Evolutionary conservation across 2,113 vertebrate species (phyloP).

Genomic region (Andinoacara biseriatus): DNA sequence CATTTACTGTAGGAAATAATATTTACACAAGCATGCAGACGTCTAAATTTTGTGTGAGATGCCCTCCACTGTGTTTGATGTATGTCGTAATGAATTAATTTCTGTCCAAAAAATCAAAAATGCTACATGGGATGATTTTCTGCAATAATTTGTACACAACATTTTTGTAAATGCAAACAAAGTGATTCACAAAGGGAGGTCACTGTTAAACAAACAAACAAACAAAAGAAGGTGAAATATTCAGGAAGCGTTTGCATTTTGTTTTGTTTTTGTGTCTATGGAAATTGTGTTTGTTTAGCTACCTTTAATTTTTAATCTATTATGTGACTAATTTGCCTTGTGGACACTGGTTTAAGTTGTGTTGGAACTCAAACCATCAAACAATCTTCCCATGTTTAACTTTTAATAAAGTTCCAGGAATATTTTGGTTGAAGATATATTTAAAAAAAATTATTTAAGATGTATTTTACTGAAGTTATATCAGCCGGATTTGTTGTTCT

Average conservation of each 20-base stretch:
- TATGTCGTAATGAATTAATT: neutral
- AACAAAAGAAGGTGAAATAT: no score
- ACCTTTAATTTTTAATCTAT: neutral
- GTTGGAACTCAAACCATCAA: neutral
- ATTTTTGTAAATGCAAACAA: neutral
- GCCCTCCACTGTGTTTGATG: slow-evolving; percentile 10
- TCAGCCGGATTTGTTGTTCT: neutral
- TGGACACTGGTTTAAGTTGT: neutral
- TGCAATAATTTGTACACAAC: neutral
- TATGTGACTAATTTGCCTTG: neutral
- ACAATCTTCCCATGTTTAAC: neutral
- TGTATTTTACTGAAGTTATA: neutral
- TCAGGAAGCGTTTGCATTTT: no score
- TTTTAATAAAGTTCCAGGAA: neutral
- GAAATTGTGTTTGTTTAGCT: no score
- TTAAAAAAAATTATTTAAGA: neutral
- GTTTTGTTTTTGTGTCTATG: no score
- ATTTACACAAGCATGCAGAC: slow-evolving; percentile 15
- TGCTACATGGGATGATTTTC: neutral
- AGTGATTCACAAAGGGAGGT: neutral
- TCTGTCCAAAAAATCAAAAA: neutral
- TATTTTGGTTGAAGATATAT: neutral
- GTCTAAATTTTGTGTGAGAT: slow-evolving; percentile 3
- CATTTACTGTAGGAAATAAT: neutral
- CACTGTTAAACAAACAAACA: no score